These are phyloP conservation scores for Orthonevra nobilis DNA, from an alignment of 2,888 invertebrate species.

Conservation along the genomic window DNA sequence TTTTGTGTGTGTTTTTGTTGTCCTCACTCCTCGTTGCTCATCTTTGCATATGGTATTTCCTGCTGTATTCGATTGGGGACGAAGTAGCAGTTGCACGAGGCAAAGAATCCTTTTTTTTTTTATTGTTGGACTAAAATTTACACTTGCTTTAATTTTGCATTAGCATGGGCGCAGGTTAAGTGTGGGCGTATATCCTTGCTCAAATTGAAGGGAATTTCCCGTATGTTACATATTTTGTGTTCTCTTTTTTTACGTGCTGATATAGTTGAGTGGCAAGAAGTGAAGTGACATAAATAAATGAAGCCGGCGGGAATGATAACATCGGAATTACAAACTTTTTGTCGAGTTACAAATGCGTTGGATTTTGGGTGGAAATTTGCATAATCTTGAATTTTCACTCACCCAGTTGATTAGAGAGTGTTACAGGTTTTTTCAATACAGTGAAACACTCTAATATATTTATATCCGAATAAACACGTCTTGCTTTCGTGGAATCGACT, in stretches of 20 bases:
- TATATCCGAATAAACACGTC: too few relatives aligned
- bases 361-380: slow-evolving; percentile 59
- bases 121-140: slow-evolving; percentile 42
- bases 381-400: slow-evolving; percentile 44
- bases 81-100: slow-evolving; percentile 22
- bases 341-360: slow-evolving; percentile 41
- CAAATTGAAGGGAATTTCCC: slow-evolving; percentile 44
- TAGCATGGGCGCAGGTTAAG: slow-evolving; percentile 39
- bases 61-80: slow-evolving; percentile 38
- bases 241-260: slow-evolving; percentile 8
- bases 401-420: too few relatives aligned
- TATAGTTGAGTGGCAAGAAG: slow-evolving; percentile 64
- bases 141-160: slow-evolving; percentile 65
- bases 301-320: slow-evolving; percentile 56
- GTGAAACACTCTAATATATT: too few relatives aligned
- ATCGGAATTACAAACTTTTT: slow-evolving; percentile 48
- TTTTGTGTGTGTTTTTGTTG: slow-evolving; percentile 20
- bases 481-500: too few relatives aligned
- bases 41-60: slow-evolving; percentile 57
- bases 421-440: too few relatives aligned
- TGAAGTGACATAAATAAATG: slow-evolving; percentile 69
- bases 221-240: slow-evolving; percentile 16
- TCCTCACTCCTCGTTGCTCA: slow-evolving; percentile 7
- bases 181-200: slow-evolving; percentile 27
- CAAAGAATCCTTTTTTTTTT: slow-evolving; percentile 27